Evolutionary conservation across 2,888 invertebrate genomes (phyloP).

Genomic region (Drosophila kokeensis): DNA sequence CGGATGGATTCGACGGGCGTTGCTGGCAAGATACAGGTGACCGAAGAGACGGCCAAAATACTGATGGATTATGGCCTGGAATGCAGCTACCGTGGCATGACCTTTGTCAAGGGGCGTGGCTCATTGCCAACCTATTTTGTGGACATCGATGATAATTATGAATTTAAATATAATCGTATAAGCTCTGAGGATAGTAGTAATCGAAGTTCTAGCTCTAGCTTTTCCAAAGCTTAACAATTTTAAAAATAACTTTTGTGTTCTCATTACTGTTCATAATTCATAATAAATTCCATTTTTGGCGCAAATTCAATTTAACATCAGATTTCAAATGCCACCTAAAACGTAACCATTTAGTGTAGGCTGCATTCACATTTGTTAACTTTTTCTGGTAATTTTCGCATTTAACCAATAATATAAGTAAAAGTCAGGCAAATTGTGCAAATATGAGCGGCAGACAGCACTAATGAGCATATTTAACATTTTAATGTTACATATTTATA

Average conservation of each 20-base stretch:
- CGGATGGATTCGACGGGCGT: slow-evolving; percentile 97
- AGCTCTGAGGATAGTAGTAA: background rate
- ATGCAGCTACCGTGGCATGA: slow-evolving; percentile 89
- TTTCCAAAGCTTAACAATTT: background rate
- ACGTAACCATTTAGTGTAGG: background rate
- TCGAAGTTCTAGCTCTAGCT: background rate
- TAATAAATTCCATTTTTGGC: background rate
- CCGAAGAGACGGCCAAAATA: slow-evolving; percentile 89
- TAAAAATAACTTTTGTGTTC: background rate
- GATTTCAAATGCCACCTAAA: background rate
- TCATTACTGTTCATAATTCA: background rate
- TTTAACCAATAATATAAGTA: background rate
- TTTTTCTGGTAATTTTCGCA: background rate
- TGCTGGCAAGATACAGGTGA: slow-evolving; percentile 91
- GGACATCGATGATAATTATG: slow-evolving; percentile 87
- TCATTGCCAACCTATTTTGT: slow-evolving; percentile 90
- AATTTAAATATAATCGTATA: slow-evolving; percentile 50
- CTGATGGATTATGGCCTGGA: slow-evolving; percentile 88
- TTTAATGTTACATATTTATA: background rate
- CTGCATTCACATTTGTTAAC: too few relatives aligned
- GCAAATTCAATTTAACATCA: background rate
- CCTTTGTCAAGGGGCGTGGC: slow-evolving; percentile 89
- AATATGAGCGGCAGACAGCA: background rate
- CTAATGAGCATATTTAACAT: background rate
- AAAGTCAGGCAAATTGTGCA: background rate